These are phyloP conservation scores for Nezara viridula DNA, from an alignment of 2,888 invertebrate species.

Conservation along the genomic window DNA sequence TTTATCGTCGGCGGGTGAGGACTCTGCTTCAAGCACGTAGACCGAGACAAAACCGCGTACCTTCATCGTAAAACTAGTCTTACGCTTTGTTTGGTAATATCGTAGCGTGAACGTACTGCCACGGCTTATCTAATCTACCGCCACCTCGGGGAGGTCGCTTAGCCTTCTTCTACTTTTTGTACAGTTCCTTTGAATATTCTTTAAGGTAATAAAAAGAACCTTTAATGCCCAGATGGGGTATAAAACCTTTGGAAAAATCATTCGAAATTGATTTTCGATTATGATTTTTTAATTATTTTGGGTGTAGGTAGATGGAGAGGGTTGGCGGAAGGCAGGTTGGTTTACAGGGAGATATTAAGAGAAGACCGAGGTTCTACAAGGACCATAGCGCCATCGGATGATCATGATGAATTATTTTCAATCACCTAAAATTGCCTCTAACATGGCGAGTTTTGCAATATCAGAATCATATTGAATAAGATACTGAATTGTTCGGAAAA, in stretches of 20 bases:
- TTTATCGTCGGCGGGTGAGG: conserved; percentile 14
- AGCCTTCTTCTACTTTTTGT: not conserved
- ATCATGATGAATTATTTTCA: no score
- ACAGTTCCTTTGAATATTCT: not conserved
- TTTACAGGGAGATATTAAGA: no score
- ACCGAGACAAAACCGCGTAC: conserved; percentile 14
- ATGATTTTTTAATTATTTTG: not conserved
- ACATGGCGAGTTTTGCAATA: no score
- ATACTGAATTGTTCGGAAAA: no score
- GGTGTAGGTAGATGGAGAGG: no score
- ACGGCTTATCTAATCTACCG: conserved; percentile 17
- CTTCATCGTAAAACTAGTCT: conserved; percentile 24
- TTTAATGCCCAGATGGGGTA: not conserved
- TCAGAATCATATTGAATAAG: no score
- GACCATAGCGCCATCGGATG: no score
- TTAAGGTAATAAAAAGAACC: not conserved
- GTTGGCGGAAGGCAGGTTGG: no score
- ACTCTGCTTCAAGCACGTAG: conserved; percentile 13
- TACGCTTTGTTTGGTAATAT: conserved; percentile 38
- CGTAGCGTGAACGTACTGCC: not conserved
- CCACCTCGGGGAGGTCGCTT: not conserved
- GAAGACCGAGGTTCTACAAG: no score
- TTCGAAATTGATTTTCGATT: not conserved
- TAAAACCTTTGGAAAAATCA: not conserved
- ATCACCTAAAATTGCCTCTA: no score